phyloP scores from a whole-genome alignment of 2,797 vertebrate species.

The Fratercula arctica region DNA sequence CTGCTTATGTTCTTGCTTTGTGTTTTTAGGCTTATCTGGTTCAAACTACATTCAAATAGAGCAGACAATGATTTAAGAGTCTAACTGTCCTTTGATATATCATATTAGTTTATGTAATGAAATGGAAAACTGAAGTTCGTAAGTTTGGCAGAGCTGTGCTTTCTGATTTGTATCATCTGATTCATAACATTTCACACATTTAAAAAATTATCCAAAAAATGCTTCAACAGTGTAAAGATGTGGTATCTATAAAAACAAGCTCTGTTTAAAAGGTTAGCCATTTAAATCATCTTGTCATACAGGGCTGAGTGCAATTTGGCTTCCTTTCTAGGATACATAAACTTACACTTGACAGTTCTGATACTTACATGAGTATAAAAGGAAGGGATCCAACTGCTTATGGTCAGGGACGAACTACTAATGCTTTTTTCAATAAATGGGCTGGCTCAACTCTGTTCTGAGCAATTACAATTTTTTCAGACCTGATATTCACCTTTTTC shows the following conservation, averaged over 20 bases:
- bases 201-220: neutral
- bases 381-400: neutral
- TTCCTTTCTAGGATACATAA: neutral
- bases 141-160: neutral
- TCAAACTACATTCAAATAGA: conserved; percentile 6
- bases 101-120: conserved; percentile 30
- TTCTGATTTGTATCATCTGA: conserved; percentile 37
- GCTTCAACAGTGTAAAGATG: neutral
- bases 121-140: conserved; percentile 12
- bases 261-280: conserved; percentile 38
- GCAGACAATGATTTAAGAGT: neutral
- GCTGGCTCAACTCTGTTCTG: neutral
- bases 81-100: conserved; percentile 12
- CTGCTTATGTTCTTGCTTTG: neutral
- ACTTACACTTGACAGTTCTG: neutral
- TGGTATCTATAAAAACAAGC: conserved; percentile 10
- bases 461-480: neutral
- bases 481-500: neutral
- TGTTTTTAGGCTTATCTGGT: conserved; percentile 9
- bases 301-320: neutral
- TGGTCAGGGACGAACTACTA: neutral
- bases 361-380: neutral
- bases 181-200: conserved; percentile 13
- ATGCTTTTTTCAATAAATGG: neutral
- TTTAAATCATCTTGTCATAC: conserved; percentile 28